A percentile compares a stretch with the other conserved stretches of the same genome.
Conservation (phyloP, 2,888 invertebrate species). For the Phaedon cochleariae region DNA sequence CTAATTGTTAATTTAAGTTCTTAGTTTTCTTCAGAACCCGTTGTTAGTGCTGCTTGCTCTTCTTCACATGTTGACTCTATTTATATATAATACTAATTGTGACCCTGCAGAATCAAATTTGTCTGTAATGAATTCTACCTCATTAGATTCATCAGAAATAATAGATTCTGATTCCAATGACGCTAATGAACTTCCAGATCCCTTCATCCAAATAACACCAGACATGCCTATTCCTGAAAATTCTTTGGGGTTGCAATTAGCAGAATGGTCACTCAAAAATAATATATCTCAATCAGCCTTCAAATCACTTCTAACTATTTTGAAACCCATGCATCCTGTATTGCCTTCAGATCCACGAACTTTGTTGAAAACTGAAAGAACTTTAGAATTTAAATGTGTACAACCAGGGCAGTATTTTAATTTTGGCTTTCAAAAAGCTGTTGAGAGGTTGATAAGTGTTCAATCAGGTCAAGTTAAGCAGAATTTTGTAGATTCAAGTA, state of each 20-base stretch:
- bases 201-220: conserved; percentile 4
- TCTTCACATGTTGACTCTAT: background rate
- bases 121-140: background rate
- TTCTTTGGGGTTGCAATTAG: conserved; percentile 25
- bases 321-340: conserved; percentile 19
- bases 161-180: background rate
- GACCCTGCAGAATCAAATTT: background rate
- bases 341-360: conserved; percentile 29
- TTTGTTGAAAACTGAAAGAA: conserved; percentile 16
- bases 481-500: conserved; percentile 13
- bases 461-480: conserved; percentile 13
- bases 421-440: conserved; percentile 18
- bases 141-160: background rate
- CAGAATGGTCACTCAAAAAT: conserved; percentile 17
- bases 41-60: background rate
- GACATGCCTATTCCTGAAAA: conserved; percentile 12
- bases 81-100: background rate
- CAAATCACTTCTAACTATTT: conserved; percentile 12
- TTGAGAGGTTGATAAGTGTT: conserved; percentile 9
- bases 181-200: conserved; percentile 4
- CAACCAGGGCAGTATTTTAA: conserved; percentile 16
- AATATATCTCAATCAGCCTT: conserved; percentile 16
- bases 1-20: too few relatives aligned
- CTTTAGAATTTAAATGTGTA: conserved; percentile 10
- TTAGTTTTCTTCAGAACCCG: background rate